A percentile compares a stretch with the other conserved stretches of the same genome.
These are phyloP conservation scores for Phalera bucephala DNA, from an alignment of 2,888 invertebrate genomes.

Conservation along the genomic window DNA sequence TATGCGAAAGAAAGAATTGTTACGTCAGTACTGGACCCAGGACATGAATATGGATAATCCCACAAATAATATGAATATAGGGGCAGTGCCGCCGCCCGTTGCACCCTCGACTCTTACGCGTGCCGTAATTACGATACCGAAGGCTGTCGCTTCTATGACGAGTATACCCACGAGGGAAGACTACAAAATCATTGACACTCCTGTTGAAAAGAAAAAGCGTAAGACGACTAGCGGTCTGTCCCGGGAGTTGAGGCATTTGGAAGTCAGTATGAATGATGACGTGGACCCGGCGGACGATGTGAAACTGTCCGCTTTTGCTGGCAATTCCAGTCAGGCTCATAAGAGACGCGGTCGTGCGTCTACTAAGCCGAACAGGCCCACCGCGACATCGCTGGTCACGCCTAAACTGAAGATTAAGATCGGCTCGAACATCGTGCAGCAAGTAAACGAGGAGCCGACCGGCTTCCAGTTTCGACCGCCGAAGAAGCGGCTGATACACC, in stretches of 20 bases:
- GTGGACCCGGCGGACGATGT: constrained; percentile 68
- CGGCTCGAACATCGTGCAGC: constrained; percentile 82
- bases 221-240: constrained; percentile 77
- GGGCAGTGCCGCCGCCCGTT: constrained; percentile 81
- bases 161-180: constrained; percentile 93
- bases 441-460: constrained; percentile 73
- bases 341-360: constrained; percentile 60
- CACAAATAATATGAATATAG: constrained; percentile 67
- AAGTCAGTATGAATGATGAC: constrained; percentile 82
- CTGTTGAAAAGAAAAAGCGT: constrained; percentile 87
- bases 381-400: constrained; percentile 62
- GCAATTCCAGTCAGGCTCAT: constrained; percentile 40
- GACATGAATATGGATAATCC: constrained; percentile 94
- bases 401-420: constrained; percentile 92
- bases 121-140: constrained; percentile 91
- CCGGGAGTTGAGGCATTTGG: constrained; percentile 85
- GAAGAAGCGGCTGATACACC: constrained; percentile 87
- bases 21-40: constrained; percentile 91
- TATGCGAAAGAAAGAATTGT: constrained; percentile 94
- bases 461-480: constrained; percentile 87
- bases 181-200: constrained; percentile 87
- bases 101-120: constrained; percentile 85
- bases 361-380: constrained; percentile 47
- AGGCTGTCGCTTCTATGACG: constrained; percentile 94
- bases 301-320: constrained; percentile 50